phyloP scores from a whole-genome alignment of 2,888 invertebrate genomes.

The Aleiodes alternator region DNA sequence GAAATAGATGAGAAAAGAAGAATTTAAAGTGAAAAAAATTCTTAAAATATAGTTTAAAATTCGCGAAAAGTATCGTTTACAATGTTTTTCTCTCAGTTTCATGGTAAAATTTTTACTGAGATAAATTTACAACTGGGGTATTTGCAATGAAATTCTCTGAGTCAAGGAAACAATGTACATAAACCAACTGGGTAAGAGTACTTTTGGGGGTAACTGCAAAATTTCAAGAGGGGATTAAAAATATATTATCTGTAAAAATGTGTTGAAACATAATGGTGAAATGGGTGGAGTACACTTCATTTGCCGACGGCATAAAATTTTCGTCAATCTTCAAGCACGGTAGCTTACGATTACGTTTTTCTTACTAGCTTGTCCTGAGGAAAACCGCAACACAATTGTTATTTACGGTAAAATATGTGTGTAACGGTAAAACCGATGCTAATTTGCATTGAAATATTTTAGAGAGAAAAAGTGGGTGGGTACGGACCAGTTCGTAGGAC shows the following conservation, averaged over 20 bases:
- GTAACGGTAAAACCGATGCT: slow-evolving; percentile 15
- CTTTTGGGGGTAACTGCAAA: neutral
- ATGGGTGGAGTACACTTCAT: slow-evolving; percentile 33
- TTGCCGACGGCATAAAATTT: slow-evolving; percentile 18
- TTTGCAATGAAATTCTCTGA: slow-evolving; percentile 1
- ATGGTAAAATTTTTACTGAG: neutral
- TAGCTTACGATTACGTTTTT: slow-evolving; percentile 55
- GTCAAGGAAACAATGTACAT: neutral
- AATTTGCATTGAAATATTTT: slow-evolving; percentile 21
- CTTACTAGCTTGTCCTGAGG: slow-evolving; percentile 26
- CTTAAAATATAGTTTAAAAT: neutral
- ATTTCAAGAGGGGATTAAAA: slow-evolving; percentile 16
- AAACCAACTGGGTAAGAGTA: neutral
- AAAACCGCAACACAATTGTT: slow-evolving; percentile 49
- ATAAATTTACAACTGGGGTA: slow-evolving; percentile 9
- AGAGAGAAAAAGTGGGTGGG: slow-evolving; percentile 32
- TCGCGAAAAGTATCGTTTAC: neutral
- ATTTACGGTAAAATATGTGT: slow-evolving; percentile 50
- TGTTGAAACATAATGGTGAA: slow-evolving; percentile 9
- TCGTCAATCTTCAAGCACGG: slow-evolving; percentile 48
- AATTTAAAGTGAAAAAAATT: neutral
- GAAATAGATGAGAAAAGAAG: neutral
- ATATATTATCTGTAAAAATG: neutral
- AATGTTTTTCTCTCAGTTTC: neutral
- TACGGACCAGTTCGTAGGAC: slow-evolving; percentile 52